Evolutionary conservation across 2,797 vertebrate species (phyloP).

Genomic region (Thripadectes ignobilis): DNA sequence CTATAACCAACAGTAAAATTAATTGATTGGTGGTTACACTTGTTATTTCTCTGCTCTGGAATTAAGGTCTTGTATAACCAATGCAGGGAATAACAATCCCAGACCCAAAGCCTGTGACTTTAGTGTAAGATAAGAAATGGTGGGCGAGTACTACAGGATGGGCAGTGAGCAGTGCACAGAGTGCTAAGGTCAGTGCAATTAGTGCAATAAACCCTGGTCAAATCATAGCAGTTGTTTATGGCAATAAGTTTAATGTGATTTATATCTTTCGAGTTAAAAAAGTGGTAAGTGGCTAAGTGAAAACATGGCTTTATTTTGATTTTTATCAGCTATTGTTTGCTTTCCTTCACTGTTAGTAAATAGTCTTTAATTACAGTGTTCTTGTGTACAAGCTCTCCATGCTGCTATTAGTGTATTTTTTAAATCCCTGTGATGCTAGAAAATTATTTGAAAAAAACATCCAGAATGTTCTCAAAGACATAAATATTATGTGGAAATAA

Average conservation of each 20-base stretch:
- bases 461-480: neutral
- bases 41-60: neutral
- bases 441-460: neutral
- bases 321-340: neutral
- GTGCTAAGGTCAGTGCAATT: neutral
- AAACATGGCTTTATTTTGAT: neutral
- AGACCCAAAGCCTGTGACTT: neutral
- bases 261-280: neutral
- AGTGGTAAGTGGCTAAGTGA: neutral
- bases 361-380: neutral
- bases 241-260: neutral
- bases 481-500: neutral
- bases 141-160: neutral
- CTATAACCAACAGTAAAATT: neutral
- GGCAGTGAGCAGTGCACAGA: neutral
- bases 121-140: neutral
- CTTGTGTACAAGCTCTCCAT: neutral
- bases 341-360: neutral
- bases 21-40: neutral
- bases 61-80: neutral
- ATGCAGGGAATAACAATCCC: neutral
- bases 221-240: neutral
- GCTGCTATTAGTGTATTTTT: neutral
- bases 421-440: neutral
- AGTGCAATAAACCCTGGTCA: neutral